These are phyloP conservation scores for Heterodera schachtii DNA, from an alignment of 1,140 invertebrate species.

Conservation along the genomic window DNA sequence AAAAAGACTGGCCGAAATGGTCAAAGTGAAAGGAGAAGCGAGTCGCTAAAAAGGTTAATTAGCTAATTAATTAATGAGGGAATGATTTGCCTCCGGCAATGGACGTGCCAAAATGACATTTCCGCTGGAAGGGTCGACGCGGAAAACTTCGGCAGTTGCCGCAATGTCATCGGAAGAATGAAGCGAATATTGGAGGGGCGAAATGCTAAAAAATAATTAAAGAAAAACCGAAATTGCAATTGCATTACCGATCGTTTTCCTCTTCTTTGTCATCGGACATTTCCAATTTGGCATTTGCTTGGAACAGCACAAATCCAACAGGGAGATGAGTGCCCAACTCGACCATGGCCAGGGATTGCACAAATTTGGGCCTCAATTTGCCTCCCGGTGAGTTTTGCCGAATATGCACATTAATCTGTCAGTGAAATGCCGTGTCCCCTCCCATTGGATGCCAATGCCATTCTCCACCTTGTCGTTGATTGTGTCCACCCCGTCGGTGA, in stretches of 20 bases:
- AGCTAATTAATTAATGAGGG: not conserved
- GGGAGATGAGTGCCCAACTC: constrained; percentile 21
- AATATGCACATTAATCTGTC: constrained; percentile 23
- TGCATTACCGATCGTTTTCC: not conserved
- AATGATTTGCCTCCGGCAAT: constrained; percentile 16
- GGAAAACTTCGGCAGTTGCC: constrained; percentile 31
- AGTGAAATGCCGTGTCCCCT: not conserved
- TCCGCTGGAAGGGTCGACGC: constrained; percentile 42
- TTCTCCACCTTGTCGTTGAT: constrained; percentile 21
- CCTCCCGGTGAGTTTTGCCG: constrained; percentile 15
- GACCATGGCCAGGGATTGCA: constrained; percentile 25
- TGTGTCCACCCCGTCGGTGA: constrained; percentile 40
- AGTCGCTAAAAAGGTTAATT: constrained; percentile 18
- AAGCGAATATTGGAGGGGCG: constrained; percentile 39
- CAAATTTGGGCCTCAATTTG: constrained; percentile 22
- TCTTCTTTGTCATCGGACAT: not conserved
- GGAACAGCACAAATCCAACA: constrained; percentile 37
- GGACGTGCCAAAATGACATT: constrained; percentile 36
- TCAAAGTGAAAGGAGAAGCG: constrained; percentile 18
- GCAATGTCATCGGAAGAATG: constrained; percentile 47
- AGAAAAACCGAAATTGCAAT: not conserved
- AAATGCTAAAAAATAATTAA: constrained; percentile 30
- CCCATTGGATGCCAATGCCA: not conserved
- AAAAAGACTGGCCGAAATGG: constrained; percentile 15
- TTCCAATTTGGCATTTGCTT: constrained; percentile 29